Evolutionary conservation across 1,140 invertebrate species (phyloP), one percentile per base, ranked within the genome.

Genomic region (Aphaenogaster ashmeadi): DNA sequence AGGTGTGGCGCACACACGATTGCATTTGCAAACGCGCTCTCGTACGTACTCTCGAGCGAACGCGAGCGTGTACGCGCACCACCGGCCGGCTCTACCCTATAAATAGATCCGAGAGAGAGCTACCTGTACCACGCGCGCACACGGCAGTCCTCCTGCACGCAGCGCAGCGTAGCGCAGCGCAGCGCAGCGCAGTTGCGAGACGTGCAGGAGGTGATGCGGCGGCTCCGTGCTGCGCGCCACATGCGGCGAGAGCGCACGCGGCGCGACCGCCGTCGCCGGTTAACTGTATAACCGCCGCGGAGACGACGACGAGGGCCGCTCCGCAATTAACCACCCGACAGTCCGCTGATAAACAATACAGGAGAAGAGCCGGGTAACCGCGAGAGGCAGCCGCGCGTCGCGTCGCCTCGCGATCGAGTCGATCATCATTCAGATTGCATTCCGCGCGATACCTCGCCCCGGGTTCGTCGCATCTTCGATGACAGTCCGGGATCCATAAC

Each of bases 291-390:
- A 77, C 72, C 84, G 71, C n/a, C 47, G 56, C 74, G 81, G 84
- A 84, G 75, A 54, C 47, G 27, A 36, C 27, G 69, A 85, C 83
- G 80, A 71, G 88, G 74, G 89, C 90, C 89, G 91, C 88, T 60
- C 88, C 78, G 94, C 93, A 95, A 95, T 95, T 95, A 94, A 94
- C 93, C 92, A 88, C 83, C 93, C 78, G 89, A 93, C 92, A 91
- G 93, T 88, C 92, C 90, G 92, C 88, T 92, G 91, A 92, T 92
- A 93, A 94, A 94, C 91, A 88, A 92, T 92, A 92, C 47, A 3
- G 77, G 87, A 91, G 85, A 75, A 86, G 72, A 54, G 36, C 47
- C 62, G 27, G 86, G 52, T 9, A 27, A 62, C 54, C 18, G 77
- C 21, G 78, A 67, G 1, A 67, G 13, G 60, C 69, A 21, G 72